Evolutionary conservation across 2,888 invertebrate species (phyloP), one percentile per base, ranked within the genome.

Genomic region (Mystacides longicornis): DNA sequence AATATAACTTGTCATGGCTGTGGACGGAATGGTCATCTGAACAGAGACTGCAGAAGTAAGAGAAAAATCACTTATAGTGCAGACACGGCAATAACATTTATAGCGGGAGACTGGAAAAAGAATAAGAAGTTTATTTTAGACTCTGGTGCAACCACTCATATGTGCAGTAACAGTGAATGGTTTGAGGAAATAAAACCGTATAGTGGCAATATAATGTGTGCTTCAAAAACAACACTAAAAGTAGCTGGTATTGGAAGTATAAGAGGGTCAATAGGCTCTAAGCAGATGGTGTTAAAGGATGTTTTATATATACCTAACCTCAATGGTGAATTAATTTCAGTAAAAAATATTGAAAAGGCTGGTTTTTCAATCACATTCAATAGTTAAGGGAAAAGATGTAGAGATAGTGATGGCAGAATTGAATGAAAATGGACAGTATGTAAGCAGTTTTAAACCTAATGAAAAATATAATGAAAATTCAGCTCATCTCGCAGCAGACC

Each of bases 361-460:
- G 31, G 31, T 9, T 31, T 9, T 31, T 31, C 31, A 31, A 31
- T 31, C 14, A 14, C 14, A 31, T 31, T 31, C 14, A 27, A 18
- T 43, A 16, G 43, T 43, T 11, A 43, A 18, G 16, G 43, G 43
- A 43, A 43, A 43, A 43, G 18, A 43, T 18, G 16, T 18, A 43
- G 43, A 43, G 5, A 43, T 43, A 43, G 43, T 43, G 18, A 43
- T 43, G 43, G 43, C 43, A 43, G 18, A 43, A 18, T 43, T 43
- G 4, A 43, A 43, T 43, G 43, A 43, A 16, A 43, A 18, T 43
- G 43, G 18, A 14, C 43, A 43, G 16, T 43, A 43, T 16, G 16
- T 43, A 43, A 43, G 43, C 16, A 18, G 16, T 18, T 43, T 43
- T 43, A 43, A 7, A 43, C 43, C 43, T 43, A 43, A n/a, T 43